Percentiles rank a stretch among this genome's conserved stretches.
phyloP scores from a whole-genome alignment of 2,888 invertebrate genomes.

The Dinocampus coccinellae region DNA sequence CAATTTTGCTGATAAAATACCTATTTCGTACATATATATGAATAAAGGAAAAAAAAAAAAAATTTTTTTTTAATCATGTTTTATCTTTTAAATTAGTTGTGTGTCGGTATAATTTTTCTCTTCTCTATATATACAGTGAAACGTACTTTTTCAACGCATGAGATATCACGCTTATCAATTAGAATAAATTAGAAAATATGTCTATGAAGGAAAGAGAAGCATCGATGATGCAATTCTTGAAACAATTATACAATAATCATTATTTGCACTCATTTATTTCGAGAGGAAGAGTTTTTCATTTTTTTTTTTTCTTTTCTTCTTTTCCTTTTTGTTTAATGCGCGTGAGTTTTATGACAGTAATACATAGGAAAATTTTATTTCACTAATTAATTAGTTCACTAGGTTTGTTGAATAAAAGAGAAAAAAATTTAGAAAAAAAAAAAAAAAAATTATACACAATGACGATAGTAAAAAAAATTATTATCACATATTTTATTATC shows the following conservation, averaged over 20 bases:
- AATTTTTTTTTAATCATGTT: neutral
- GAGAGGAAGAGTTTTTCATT: neutral
- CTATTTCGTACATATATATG: neutral
- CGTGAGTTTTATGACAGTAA: no score
- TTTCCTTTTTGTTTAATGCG: no score
- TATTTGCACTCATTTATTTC: neutral
- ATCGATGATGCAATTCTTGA: conserved; percentile 19
- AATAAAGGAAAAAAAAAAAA: neutral
- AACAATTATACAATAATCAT: neutral
- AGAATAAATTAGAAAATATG: conserved; percentile 34
- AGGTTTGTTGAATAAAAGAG: neutral
- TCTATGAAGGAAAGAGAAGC: neutral
- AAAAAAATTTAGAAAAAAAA: no score
- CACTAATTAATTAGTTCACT: neutral
- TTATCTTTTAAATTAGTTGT: neutral
- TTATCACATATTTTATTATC: no score
- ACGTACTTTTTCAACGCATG: conserved; percentile 23
- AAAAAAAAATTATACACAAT: no score
- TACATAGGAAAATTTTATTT: neutral
- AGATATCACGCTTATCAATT: conserved; percentile 24
- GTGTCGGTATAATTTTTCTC: neutral
- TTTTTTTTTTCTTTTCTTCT: neutral
- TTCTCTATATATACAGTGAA: neutral
- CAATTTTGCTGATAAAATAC: conserved; percentile 21
- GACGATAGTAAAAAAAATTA: no score